Percentiles rank a stretch among this genome's conserved stretches.
Conservation (phyloP, 2,797 vertebrate genomes). For the Enteromius argenteus region DNA sequence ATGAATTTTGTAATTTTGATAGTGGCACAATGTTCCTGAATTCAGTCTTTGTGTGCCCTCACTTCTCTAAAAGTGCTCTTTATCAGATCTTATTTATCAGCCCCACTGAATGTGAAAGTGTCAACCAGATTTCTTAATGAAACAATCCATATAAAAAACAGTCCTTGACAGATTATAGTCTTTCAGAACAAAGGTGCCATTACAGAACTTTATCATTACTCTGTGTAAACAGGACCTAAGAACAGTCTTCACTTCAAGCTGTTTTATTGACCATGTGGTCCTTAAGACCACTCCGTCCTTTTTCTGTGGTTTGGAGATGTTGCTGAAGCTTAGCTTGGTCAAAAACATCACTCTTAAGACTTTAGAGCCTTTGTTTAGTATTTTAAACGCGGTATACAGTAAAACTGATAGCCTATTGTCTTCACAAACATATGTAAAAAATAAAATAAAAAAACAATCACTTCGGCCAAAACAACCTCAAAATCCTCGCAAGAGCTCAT, state of each 20-base stretch:
- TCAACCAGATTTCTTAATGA: neutral
- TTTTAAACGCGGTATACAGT: neutral
- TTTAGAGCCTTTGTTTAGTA: neutral
- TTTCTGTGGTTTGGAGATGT: neutral
- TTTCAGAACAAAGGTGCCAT: neutral
- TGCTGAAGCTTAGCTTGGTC: neutral
- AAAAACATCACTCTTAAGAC: neutral
- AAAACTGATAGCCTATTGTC: neutral
- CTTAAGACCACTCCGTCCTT: neutral
- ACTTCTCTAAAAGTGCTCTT: neutral
- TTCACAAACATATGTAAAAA: neutral
- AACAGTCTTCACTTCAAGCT: neutral
- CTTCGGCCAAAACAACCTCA: neutral
- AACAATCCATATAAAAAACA: conserved; percentile 13
- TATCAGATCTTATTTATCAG: neutral
- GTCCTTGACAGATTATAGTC: neutral
- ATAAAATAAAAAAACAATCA: neutral
- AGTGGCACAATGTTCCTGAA: neutral
- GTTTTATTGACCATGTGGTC: conserved; percentile 34
- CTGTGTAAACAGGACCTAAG: neutral
- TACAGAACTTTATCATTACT: neutral
- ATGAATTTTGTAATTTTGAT: neutral
- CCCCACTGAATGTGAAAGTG: neutral
- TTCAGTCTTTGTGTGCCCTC: neutral
- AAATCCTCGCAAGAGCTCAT: neutral